Base-by-base conservation (phyloP, 2,113 vertebrate genomes). In the Takifugu flavidus region DNA sequence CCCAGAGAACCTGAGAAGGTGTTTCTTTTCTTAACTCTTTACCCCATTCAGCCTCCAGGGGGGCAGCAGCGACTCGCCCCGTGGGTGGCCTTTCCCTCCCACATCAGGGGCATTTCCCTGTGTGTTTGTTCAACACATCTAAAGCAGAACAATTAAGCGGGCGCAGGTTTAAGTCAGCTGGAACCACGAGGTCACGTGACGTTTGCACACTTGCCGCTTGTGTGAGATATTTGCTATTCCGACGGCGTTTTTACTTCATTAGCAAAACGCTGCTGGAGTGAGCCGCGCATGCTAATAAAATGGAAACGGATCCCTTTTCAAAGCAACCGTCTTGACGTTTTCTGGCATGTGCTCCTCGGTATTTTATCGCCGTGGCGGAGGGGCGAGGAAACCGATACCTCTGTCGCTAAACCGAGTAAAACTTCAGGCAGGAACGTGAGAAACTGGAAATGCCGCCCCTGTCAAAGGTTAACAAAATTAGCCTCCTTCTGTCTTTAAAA, bases 1-100 rank as follows among this genome's bases (percentile, higher is more conserved):
- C 62, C 80, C 71, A 60, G 70, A 72, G 75, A 82, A 82, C 72
- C 69, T 31, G 73, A 75, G 80, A 77, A 74, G 83, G 66, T 79
- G 66, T 50, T 28, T 47, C 63, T 55, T 69, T 72, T 61, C 77
- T 79, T 77, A 82, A 82, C 77, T 85, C 79, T 79, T 65, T 47
- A 59, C 70, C 64, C 68, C 86, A 80, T 71, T 74, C 72, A 71
- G 54, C 67, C 72, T 45, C 64, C 56, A 67, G 75, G 79, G 78
- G 85, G 71, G 79, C 72, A 80, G 82, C 85, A 87, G 78, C 70
- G 79, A 62, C 77, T 81, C 78, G 86, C 83, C 81, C 82, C 53
- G 78, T 86, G 89, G 85, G 86, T 87, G 89, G 86, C 78, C 81
- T 78, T 65, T 77, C 75, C 14, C 67, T 62, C 54, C 27, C 59